phyloP scores from a whole-genome alignment of 1,140 invertebrate species.

The Scaptomyza graminum region DNA sequence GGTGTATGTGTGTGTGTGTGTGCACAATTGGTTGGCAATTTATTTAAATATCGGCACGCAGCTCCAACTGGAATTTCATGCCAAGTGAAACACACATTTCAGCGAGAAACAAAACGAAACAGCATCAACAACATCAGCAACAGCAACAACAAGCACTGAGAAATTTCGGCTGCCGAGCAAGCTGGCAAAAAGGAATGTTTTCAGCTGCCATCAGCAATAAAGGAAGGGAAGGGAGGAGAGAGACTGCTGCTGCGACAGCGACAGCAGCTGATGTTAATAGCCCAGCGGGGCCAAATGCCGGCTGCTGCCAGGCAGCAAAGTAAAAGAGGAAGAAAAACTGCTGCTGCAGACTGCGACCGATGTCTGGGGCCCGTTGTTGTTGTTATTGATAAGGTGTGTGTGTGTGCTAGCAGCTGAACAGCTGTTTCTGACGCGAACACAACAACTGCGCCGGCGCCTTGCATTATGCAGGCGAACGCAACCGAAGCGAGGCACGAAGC shows the following conservation, averaged over 20 bases:
- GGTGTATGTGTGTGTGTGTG: conserved; percentile 43
- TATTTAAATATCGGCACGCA: conserved; percentile 81
- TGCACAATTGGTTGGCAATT: conserved; percentile 79
- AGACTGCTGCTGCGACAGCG: conserved; percentile 41
- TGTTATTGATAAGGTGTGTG: conserved; percentile 37
- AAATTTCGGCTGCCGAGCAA: conserved; percentile 41
- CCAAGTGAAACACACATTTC: conserved; percentile 55
- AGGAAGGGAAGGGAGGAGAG: conserved; percentile 8
- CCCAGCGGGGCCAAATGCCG: conserved; percentile 73
- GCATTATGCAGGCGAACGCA: conserved; percentile 44
- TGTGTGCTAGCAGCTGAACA: conserved; percentile 52
- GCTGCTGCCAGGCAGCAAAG: conserved; percentile 53
- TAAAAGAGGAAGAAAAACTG: conserved; percentile 29
- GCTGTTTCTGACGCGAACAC: conserved; percentile 65
- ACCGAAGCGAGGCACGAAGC: conserved; percentile 31
- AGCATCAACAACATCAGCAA: conserved; percentile 43
- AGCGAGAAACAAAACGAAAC: conserved; percentile 56
- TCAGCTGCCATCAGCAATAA: conserved; percentile 64
- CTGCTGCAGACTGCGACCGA: conserved; percentile 37
- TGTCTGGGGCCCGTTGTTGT: conserved; percentile 57
- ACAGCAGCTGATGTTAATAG: conserved; percentile 81
- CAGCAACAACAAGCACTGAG: conserved; percentile 29
- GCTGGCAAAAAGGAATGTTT: conserved; percentile 78
- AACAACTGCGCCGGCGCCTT: conserved; percentile 65
- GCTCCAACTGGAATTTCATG: conserved; percentile 78